Base-by-base conservation (phyloP, 2,797 vertebrate species). In the Apogon talboti region DNA sequence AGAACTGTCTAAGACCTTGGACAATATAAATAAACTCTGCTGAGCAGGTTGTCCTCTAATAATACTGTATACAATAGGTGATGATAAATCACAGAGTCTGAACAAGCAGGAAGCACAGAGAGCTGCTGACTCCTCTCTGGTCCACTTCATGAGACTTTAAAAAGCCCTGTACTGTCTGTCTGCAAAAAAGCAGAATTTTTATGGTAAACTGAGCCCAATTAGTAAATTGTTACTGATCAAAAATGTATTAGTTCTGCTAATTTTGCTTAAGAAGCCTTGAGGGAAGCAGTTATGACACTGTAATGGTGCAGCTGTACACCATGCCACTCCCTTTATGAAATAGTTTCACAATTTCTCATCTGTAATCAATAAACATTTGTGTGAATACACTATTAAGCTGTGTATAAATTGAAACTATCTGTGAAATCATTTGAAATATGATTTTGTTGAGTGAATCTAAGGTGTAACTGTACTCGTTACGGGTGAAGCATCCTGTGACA, bases 1-100 rank as follows among this genome's bases (percentile, higher is more conserved):
- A 45, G 56, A 45, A 43, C 9, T n/a, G 9, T 30, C 33, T 48
- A 44, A 11, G 24, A 38, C 41, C 6, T 19, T 24, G 15, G 19
- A 28, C 24, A 21, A 38, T 40, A 53, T 47, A 57, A 66, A 71
- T 50, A 50, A 48, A 50, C 30, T 64, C 50, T 56, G 58, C 49
- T 68, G 66, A 75, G 53, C 66, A 69, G 37, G 9, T 41, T 49
- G 47, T 74, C 71, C 51, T 63, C 54, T 38, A 61, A 40, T 62
- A 54, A 57, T 43, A 71, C 62, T 42, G 41, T 18, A 57, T 52
- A 50, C 50, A 52, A 52, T 45, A 15, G 40, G 21, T 10, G 38
- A 57, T 63, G 62, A 82, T 79, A 78, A 79, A 85, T 82, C 67
- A 73, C 65, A 66, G 46, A 54, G 52, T 79, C 73, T 72, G 66